Evolutionary conservation across 2,888 invertebrate species (phyloP), one percentile per base, ranked within the genome.

Genomic region (Doris montereyensis): DNA sequence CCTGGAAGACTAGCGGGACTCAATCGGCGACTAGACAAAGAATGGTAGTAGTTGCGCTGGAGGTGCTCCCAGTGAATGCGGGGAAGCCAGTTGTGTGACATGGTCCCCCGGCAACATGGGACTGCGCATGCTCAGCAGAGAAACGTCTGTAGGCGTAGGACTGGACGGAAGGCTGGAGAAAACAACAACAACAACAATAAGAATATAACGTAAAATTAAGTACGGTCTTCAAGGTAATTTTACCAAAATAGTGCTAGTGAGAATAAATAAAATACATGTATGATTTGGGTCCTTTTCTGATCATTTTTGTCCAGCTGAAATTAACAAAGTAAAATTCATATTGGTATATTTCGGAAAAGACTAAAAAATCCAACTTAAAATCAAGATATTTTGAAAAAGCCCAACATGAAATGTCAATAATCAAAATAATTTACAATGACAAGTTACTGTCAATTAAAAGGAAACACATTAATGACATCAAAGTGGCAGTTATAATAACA

Each of bases 41-140:
- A 77, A 57, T 41, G 71, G 68, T 77, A 80, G 65, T 76, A 76
- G 17, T 72, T 77, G 10, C 89, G 81, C 75, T 88, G 87, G 32
- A 86, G 85, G 82, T 90, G 90, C 81, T 90, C 90, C 88, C 87
- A 88, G 79, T 90, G 90, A 76, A 90, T 86, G 32, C 90, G 86
- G 21, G n/a, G 88, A 88, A 13, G 89, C 89, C 71, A 90, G 84
- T 78, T 88, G 88, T 3, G 89, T 86, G 65, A 89, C 85, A 0
- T 88, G 84, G 75, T 89, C 89, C n/a, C 87, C 85, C 26, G 86
- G 85, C 32, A 85, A 81, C 83, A 77, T 71, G 41, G 86, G 87
- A 80, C 88, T 88, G 76, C 88, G 87, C 84, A 88, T 83, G 81
- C 87, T 88, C 73, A 87, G 83, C 80, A 89, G 81, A 13, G 90